Evolutionary conservation across 2,888 invertebrate genomes (phyloP).

Genomic region (Aphrophora alni): DNA sequence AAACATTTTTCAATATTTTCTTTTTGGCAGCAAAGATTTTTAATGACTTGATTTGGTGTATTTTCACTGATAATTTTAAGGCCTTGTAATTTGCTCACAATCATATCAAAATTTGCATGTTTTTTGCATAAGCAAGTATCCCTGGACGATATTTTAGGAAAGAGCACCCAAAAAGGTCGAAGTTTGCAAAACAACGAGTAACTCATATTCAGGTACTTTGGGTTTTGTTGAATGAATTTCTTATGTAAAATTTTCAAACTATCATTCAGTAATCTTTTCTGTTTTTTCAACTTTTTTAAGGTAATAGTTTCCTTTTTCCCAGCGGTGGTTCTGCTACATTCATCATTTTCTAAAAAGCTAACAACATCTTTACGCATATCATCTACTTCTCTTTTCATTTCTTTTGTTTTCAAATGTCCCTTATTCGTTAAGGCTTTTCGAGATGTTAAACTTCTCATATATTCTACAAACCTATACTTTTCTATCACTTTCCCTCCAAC

Average conservation of each 20-base stretch:
- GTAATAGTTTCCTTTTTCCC: constrained; percentile 17
- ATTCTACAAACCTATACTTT: constrained; percentile 13
- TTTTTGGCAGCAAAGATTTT: neutral
- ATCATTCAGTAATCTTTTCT: neutral
- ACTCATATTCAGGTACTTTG: neutral
- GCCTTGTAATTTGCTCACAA: neutral
- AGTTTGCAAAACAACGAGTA: constrained; percentile 16
- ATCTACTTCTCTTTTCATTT: neutral
- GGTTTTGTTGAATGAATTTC: neutral
- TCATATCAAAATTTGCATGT: neutral
- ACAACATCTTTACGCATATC: neutral
- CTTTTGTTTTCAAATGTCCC: constrained; percentile 6
- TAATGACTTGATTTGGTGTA: neutral
- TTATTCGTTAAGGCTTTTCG: neutral
- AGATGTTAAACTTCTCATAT: neutral
- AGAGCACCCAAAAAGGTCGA: neutral
- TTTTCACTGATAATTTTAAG: neutral
- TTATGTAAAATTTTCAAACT: neutral
- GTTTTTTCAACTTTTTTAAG: neutral
- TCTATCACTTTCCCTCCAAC: constrained; percentile 4
- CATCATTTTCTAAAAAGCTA: constrained; percentile 11
- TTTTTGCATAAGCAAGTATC: constrained; percentile 3
- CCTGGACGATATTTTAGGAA: neutral
- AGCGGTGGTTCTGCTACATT: neutral
- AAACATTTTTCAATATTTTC: neutral